Base-by-base conservation (phyloP, 2,113 vertebrate species). In the Trachemys scripta region DNA sequence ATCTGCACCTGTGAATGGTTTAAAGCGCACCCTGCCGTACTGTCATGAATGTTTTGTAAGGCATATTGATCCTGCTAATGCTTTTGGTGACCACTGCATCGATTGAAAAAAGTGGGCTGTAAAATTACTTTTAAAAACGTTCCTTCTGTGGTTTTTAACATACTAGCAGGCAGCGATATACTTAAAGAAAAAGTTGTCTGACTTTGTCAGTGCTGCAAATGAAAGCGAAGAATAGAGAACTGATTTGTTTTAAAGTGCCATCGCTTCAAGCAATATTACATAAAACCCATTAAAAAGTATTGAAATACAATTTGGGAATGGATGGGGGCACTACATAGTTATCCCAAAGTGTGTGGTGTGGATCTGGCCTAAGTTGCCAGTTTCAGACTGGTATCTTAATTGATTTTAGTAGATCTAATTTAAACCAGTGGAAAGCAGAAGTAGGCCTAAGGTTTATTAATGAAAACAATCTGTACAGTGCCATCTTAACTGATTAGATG, bases 241-340 rank as follows among this genome's bases (percentile, higher is more conserved):
- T n/a, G 72, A 0, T 89, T 95, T 96, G 94, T 94, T 65, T 91
- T 91, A 54, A 88, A 93, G 84, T 80, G 20, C 9, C 3, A 7
- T 82, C 42, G 82, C 88, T 85, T 89, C 93, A 81, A 91, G 89
- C 92, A 31, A 82, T 38, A 8, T 89, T 88, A 69, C 10, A n/a
- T 92, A 90, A 97, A 76, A 94, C 75, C 93, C 92, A 45, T 96
- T 95, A 94, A 80, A 94, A 96, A 47, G 93, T 87, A 96, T 97
- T 94, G 88, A 97, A 91, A 57, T 91, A 76, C 84, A 95, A 89
- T 92, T 86, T 92, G 89, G 92, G 92, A 93, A 95, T 83, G 93
- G 91, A 90, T 92, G 82, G 95, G 79, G 29, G 75, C 87, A 31
- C 93, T 96, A 96, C 95, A 93, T 95, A 96, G 91, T 90, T 90